Evolutionary conservation across 2,888 invertebrate species (phyloP).

Genomic region (Lepidochitona cinerea): DNA sequence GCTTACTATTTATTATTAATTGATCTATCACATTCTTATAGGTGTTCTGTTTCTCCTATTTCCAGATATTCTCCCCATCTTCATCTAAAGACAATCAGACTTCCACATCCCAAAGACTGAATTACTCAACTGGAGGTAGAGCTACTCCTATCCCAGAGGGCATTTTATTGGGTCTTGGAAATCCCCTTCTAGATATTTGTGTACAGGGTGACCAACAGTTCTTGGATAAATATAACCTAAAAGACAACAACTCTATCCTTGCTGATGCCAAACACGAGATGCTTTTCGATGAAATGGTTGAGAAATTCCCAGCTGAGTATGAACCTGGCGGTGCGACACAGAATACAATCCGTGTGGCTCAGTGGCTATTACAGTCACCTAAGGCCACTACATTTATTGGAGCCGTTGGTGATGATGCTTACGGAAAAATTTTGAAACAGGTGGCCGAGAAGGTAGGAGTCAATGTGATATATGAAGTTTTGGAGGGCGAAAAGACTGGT

Average conservation of each 20-base stretch:
- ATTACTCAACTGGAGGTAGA: no score
- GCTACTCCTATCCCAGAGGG: conserved; percentile 74
- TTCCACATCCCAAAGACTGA: no score
- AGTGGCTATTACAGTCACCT: conserved; percentile 91
- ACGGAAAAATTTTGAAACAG: conserved; percentile 84
- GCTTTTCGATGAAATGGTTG: conserved; percentile 77
- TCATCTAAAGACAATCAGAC: no score
- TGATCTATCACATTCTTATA: no score
- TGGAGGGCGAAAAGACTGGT: conserved; percentile 80
- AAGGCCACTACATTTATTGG: conserved; percentile 91
- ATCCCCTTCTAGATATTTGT: conserved; percentile 95
- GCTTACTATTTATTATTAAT: no score
- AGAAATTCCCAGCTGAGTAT: conserved; percentile 76
- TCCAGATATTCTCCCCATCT: no score
- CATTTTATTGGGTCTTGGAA: conserved; percentile 90
- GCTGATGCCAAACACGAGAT: conserved; percentile 90
- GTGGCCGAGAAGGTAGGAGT: conserved; percentile 87
- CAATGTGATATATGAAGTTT: conserved; percentile 87
- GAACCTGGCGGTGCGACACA: conserved; percentile 98
- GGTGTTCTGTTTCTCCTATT: no score
- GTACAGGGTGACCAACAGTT: conserved; percentile 83
- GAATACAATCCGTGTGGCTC: conserved; percentile 90
- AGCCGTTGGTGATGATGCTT: conserved; percentile 92
- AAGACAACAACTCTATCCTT: conserved; percentile 93
- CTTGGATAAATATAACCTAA: conserved; percentile 86